phyloP scores from a whole-genome alignment of 2,888 invertebrate genomes.

The Exephanes ischioxanthus region DNA sequence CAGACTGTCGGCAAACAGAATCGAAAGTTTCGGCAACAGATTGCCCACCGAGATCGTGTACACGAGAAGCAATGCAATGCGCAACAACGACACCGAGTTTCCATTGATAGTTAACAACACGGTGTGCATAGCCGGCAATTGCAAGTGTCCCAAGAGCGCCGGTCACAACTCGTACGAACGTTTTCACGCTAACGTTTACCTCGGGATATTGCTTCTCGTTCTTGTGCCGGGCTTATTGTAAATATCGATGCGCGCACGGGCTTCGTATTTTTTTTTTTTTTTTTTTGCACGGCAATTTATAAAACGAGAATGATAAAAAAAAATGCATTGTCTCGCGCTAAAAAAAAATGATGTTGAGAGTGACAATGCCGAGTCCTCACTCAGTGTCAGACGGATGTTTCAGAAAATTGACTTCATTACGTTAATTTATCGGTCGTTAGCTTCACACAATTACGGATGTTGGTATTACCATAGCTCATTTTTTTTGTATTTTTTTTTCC shows the following conservation, averaged over 20 bases:
- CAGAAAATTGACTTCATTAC: too few relatives aligned
- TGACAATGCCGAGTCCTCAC: too few relatives aligned
- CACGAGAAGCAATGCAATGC: slow-evolving; percentile 51
- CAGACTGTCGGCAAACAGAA: slow-evolving; percentile 72
- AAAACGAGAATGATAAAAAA: neutral
- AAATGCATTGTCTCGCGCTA: too few relatives aligned
- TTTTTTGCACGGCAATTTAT: neutral
- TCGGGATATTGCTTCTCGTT: slow-evolving; percentile 64
- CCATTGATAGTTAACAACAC: slow-evolving; percentile 74
- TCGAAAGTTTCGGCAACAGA: slow-evolving; percentile 74
- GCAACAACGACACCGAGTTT: slow-evolving; percentile 42
- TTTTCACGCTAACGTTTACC: slow-evolving; percentile 65
- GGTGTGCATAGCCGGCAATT: slow-evolving; percentile 78
- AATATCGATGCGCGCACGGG: neutral
- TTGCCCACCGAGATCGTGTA: slow-evolving; percentile 78
- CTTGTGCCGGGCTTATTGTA: slow-evolving; percentile 58
- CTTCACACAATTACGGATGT: neutral
- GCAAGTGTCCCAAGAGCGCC: slow-evolving; percentile 74
- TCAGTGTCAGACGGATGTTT: too few relatives aligned
- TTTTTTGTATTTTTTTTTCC: too few relatives aligned
- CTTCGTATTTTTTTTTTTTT: slow-evolving; percentile 1
- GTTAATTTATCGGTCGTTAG: too few relatives aligned
- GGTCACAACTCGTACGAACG: slow-evolving; percentile 66
- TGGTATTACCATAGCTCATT: neutral
- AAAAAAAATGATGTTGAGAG: too few relatives aligned